These are phyloP conservation scores for Avahi laniger DNA, from an alignment of 2,797 vertebrate genomes.

Conservation along the genomic window DNA sequence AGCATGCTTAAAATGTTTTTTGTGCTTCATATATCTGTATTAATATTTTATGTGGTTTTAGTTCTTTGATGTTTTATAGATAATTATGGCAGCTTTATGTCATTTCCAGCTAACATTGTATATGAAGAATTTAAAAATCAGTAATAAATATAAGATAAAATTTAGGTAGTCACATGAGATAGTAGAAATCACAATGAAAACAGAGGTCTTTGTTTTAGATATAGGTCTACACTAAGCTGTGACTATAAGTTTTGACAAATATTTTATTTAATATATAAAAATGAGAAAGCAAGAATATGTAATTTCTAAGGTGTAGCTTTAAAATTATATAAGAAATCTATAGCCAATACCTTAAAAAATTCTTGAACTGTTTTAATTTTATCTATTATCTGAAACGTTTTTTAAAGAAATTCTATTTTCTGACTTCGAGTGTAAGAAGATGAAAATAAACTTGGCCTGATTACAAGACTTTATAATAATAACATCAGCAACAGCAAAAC, in stretches of 20 bases:
- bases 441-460: not conserved
- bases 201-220: not conserved
- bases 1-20: not conserved
- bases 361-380: conserved; percentile 10
- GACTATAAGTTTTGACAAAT: not conserved
- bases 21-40: not conserved
- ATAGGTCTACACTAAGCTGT: not conserved
- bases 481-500: not conserved
- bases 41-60: not conserved
- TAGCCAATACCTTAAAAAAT: not conserved
- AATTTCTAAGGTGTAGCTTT: not conserved
- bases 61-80: not conserved
- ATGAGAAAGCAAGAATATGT: not conserved
- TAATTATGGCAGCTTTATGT: not conserved
- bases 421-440: not conserved
- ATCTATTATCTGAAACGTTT: not conserved
- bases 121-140: not conserved
- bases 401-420: not conserved
- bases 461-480: not conserved
- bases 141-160: not conserved
- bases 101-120: not conserved
- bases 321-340: not conserved
- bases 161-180: not conserved
- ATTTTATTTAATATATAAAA: conserved; percentile 18
- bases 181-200: not conserved